These are phyloP conservation scores for Lymantria dispar DNA, from an alignment of 2,888 invertebrate genomes.

Conservation along the genomic window DNA sequence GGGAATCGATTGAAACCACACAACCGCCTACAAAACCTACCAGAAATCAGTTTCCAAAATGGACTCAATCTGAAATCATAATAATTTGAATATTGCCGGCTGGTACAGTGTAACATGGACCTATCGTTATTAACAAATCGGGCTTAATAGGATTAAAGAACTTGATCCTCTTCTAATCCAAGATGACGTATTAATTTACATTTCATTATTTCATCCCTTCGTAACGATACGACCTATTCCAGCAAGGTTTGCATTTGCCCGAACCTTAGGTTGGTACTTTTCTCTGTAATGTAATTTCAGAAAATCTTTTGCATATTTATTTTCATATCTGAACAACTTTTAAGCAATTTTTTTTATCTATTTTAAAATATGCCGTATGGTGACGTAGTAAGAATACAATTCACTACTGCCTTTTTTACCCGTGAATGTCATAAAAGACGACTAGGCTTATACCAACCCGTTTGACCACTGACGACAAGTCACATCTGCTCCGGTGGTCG, in stretches of 20 bases:
- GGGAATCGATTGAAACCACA: background rate
- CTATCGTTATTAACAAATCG: constrained; percentile 48
- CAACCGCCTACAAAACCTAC: constrained; percentile 1
- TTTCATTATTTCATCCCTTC: constrained; percentile 49
- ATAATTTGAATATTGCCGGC: constrained; percentile 31
- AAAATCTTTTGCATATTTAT: background rate
- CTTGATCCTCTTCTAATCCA: constrained; percentile 49
- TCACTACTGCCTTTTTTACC: no score
- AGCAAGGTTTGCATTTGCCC: constrained; percentile 19
- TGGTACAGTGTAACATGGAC: constrained; percentile 30
- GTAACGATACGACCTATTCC: constrained; percentile 17
- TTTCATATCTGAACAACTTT: background rate
- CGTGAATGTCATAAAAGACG: no score
- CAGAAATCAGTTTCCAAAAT: constrained; percentile 4
- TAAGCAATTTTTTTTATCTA: no score
- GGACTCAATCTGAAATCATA: constrained; percentile 35
- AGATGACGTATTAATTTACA: constrained; percentile 65
- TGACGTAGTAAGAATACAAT: no score
- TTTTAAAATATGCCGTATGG: no score
- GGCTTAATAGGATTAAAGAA: constrained; percentile 52
- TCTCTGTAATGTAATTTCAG: background rate
- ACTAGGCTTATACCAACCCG: no score
- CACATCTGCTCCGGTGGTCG: no score
- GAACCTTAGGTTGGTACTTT: constrained; percentile 10
- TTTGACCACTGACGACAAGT: no score